These are phyloP conservation scores for Cotesia vestalis DNA, from an alignment of 1,140 invertebrate species.

Conservation along the genomic window DNA sequence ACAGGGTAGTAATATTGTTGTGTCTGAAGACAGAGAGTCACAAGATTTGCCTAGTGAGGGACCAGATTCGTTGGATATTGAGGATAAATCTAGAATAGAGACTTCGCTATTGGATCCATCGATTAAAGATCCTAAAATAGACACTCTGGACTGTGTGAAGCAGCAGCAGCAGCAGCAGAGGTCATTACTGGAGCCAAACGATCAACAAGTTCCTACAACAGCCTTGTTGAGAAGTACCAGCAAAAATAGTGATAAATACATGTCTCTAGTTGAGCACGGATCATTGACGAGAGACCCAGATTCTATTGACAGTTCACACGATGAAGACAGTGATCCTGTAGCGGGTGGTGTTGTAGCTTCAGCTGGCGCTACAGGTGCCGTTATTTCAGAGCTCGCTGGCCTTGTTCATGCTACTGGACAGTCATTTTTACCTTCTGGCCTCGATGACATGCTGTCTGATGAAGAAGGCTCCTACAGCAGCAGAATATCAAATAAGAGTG, in stretches of 20 bases:
- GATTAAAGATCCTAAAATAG: constrained; percentile 30
- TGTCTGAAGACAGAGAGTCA: constrained; percentile 38
- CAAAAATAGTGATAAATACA: constrained; percentile 50
- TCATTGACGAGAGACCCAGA: constrained; percentile 45
- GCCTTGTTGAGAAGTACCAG: constrained; percentile 45
- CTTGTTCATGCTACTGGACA: constrained; percentile 60
- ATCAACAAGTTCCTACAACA: constrained; percentile 54
- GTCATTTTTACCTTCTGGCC: constrained; percentile 55
- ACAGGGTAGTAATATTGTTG: constrained; percentile 39
- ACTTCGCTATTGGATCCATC: background rate
- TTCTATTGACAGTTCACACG: constrained; percentile 60
- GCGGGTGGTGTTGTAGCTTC: constrained; percentile 50
- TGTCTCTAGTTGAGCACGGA: constrained; percentile 51
- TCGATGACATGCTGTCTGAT: constrained; percentile 76
- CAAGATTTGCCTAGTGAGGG: constrained; percentile 17
- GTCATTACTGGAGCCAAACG: constrained; percentile 52
- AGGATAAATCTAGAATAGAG: constrained; percentile 17
- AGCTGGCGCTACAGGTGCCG: constrained; percentile 57
- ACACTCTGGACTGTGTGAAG: constrained; percentile 57
- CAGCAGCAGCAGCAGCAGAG: constrained; percentile 59
- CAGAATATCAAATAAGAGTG: constrained; percentile 90
- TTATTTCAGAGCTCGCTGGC: constrained; percentile 66
- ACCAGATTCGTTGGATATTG: constrained; percentile 6
- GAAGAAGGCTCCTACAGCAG: constrained; percentile 87
- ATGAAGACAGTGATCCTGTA: constrained; percentile 57